Percentiles rank a stretch among this genome's conserved stretches.
These are phyloP conservation scores for Dunckerocampus dactyliophorus DNA, from an alignment of 2,113 vertebrate species.

Conservation along the genomic window DNA sequence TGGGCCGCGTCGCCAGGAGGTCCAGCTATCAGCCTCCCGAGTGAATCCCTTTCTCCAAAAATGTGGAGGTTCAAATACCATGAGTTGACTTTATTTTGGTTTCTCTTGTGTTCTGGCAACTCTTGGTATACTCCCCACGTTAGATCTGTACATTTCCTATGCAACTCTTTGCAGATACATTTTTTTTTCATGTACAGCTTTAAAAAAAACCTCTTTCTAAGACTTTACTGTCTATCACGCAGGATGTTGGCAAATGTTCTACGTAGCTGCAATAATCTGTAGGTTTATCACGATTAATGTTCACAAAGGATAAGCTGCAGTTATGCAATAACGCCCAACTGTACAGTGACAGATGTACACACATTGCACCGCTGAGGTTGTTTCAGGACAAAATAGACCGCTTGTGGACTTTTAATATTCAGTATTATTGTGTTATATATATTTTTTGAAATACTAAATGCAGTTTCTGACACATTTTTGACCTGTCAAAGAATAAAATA, in stretches of 20 bases:
- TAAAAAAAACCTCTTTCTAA: neutral
- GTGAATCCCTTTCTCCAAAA: slow-evolving; percentile 6
- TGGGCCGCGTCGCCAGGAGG: slow-evolving; percentile 53
- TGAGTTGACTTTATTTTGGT: too few relatives aligned
- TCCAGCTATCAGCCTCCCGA: slow-evolving; percentile 42
- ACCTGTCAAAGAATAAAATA: too few relatives aligned
- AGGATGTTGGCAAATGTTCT: slow-evolving; percentile 22
- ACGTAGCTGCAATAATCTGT: slow-evolving; percentile 20
- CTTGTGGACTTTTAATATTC: too few relatives aligned
- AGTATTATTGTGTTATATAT: too few relatives aligned
- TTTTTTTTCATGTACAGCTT: too few relatives aligned
- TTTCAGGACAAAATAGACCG: neutral
- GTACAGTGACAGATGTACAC: slow-evolving; percentile 6
- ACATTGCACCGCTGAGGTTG: too few relatives aligned
- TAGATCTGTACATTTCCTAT: too few relatives aligned
- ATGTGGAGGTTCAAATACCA: neutral
- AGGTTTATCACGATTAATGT: slow-evolving; percentile 28
- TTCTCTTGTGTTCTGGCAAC: too few relatives aligned
- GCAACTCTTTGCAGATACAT: too few relatives aligned
- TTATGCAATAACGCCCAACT: slow-evolving; percentile 39
- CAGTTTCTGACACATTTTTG: too few relatives aligned
- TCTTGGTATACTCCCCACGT: too few relatives aligned
- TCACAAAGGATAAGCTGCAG: slow-evolving; percentile 29
- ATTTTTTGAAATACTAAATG: too few relatives aligned
- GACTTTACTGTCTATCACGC: neutral